Conservation (phyloP, 2,797 vertebrate genomes). For the Phoxinus dragarum region DNA sequence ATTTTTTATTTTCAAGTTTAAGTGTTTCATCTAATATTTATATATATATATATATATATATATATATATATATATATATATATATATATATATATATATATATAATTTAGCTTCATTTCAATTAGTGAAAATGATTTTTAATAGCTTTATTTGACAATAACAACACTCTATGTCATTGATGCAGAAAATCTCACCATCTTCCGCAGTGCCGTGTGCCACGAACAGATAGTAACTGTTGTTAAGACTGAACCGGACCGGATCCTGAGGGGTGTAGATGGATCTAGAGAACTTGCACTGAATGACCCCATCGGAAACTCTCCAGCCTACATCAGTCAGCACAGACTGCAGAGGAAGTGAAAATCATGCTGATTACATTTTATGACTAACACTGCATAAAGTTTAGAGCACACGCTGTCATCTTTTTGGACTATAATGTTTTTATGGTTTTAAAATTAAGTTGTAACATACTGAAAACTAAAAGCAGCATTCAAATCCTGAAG, state of each 20-base stretch:
- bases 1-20: not conserved
- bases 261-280: slow-evolving; percentile 68
- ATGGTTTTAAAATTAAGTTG: slow-evolving; percentile 3
- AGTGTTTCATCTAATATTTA: not conserved
- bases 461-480: not conserved
- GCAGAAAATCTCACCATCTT: slow-evolving; percentile 72
- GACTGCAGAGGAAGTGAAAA: slow-evolving; percentile 66
- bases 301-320: slow-evolving; percentile 79
- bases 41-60: not conserved
- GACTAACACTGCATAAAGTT: not conserved
- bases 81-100: not conserved
- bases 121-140: not conserved
- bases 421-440: slow-evolving; percentile 14
- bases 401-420: not conserved
- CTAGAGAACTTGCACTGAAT: slow-evolving; percentile 87
- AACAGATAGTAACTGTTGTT: slow-evolving; percentile 85
- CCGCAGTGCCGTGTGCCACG: slow-evolving; percentile 78
- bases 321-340: slow-evolving; percentile 75
- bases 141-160: not conserved
- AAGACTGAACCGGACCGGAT: slow-evolving; percentile 78
- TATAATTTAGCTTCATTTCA: not conserved
- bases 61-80: not conserved
- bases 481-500: not conserved
- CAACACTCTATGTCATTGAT: not conserved
- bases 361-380: slow-evolving; percentile 14